Percentiles rank a stretch among this genome's conserved stretches.
phyloP scores from a whole-genome alignment of 2,113 vertebrate species.

The Cricetomys ansorgei region DNA sequence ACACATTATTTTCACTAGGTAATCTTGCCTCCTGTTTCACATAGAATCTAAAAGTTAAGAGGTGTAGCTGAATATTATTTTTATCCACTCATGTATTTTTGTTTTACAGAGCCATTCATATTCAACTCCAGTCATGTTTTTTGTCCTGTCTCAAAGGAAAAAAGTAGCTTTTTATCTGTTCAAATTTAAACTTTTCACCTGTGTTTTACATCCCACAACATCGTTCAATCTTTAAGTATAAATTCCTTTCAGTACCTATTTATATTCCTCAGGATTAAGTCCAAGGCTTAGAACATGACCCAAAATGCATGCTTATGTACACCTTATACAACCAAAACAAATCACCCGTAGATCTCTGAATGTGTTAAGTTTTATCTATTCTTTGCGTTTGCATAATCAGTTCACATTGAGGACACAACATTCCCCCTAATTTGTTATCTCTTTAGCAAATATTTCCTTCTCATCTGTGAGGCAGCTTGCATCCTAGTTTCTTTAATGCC shows the following conservation, averaged over 20 bases:
- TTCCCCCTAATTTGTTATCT: not conserved
- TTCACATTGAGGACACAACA: not conserved
- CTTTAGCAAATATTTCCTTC: not conserved
- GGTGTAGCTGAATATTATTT: not conserved
- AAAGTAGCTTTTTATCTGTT: not conserved
- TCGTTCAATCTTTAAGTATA: not conserved
- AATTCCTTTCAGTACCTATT: not conserved
- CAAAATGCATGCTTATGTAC: not conserved
- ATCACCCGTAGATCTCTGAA: not conserved
- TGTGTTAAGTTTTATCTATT: conserved; percentile 20
- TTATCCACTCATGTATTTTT: not conserved
- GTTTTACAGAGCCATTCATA: not conserved
- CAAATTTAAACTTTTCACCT: not conserved
- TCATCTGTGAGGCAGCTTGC: not conserved
- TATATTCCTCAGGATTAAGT: conserved; percentile 1
- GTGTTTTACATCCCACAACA: not conserved
- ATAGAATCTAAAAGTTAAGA: not conserved
- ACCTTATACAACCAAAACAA: not conserved
- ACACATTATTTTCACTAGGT: conserved; percentile 10
- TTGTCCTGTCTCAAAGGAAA: not conserved
- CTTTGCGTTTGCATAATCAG: not conserved
- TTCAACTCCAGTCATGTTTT: not conserved
- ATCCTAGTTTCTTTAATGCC: not conserved
- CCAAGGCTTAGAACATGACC: conserved; percentile 3
- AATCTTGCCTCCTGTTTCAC: not conserved